These are phyloP conservation scores for Dryadula phaetusa DNA, from an alignment of 2,888 invertebrate genomes.

Conservation along the genomic window DNA sequence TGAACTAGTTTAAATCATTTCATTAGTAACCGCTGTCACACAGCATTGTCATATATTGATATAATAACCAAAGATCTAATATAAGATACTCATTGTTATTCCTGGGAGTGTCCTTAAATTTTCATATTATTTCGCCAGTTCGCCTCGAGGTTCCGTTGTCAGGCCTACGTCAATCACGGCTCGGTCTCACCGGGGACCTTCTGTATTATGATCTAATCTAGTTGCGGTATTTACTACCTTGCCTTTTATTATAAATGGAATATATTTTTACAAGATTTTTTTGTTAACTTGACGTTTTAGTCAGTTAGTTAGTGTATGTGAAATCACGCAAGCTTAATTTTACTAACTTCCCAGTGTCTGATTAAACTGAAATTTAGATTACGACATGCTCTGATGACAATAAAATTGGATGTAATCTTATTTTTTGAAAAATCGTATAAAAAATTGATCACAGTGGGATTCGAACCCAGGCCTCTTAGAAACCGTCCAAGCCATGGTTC, in stretches of 20 bases:
- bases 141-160: constrained; percentile 39
- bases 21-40: neutral
- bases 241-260: neutral
- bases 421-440: too few species aligned
- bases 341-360: too few species aligned
- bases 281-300: too few species aligned
- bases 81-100: constrained; percentile 26
- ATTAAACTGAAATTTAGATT: too few species aligned
- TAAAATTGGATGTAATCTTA: too few species aligned
- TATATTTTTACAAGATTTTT: neutral
- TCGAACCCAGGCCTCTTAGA: too few species aligned
- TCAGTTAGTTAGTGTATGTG: too few species aligned
- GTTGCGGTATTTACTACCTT: neutral
- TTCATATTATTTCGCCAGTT: constrained; percentile 35
- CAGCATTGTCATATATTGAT: constrained; percentile 2
- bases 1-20: neutral
- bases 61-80: neutral
- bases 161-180: constrained; percentile 44
- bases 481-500: too few species aligned
- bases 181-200: constrained; percentile 28
- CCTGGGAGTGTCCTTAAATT: constrained; percentile 30
- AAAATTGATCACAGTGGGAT: too few species aligned
- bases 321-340: too few species aligned
- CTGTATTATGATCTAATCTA: constrained; percentile 27
- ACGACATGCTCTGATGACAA: too few species aligned